Evolutionary conservation across 1,140 invertebrate genomes (phyloP).

Genomic region (Saccostrea glomerata): DNA sequence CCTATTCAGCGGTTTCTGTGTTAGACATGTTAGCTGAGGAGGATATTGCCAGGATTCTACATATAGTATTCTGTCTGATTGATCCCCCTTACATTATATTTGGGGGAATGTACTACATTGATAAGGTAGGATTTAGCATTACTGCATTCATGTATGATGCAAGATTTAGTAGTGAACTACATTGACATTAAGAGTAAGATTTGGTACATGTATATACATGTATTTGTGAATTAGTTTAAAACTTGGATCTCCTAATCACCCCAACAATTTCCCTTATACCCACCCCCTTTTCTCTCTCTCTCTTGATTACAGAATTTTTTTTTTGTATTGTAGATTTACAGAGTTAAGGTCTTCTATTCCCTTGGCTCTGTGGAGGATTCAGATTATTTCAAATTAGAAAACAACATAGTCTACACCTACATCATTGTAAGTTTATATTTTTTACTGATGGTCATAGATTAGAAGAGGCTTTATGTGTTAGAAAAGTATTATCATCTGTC

Average conservation of each 20-base stretch:
- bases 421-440: background rate
- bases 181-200: background rate
- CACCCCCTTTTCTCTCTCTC: background rate
- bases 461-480: too few species aligned
- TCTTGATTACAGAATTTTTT: background rate
- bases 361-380: background rate
- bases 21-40: constrained; percentile 78
- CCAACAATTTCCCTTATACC: too few species aligned
- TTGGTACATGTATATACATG: too few species aligned
- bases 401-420: background rate
- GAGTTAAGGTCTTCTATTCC: background rate
- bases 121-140: constrained; percentile 72
- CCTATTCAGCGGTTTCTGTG: constrained; percentile 83
- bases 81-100: constrained; percentile 70
- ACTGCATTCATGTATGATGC: too few species aligned
- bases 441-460: background rate
- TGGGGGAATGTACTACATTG: constrained; percentile 85
- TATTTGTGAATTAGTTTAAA: too few species aligned
- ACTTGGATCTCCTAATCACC: background rate
- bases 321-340: constrained; percentile 5
- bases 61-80: constrained; percentile 65
- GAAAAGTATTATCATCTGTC: too few species aligned
- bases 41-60: constrained; percentile 61
- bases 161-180: background rate
- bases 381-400: constrained; percentile 28